Evolutionary conservation across 1,140 invertebrate genomes (phyloP).

Genomic region (Ruditapes philippinarum): DNA sequence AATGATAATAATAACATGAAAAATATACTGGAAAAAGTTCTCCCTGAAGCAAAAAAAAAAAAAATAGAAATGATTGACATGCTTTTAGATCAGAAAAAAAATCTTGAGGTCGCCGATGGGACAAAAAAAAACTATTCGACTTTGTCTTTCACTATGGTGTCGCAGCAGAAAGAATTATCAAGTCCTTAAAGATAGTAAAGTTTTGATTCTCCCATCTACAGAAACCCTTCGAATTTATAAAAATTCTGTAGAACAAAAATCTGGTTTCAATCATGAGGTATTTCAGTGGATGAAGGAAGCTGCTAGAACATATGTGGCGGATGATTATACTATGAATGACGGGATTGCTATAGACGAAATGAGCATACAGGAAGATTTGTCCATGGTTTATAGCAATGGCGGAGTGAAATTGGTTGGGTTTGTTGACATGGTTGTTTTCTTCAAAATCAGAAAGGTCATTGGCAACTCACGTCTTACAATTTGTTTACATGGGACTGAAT

Average conservation of each 20-base stretch:
- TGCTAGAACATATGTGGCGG: not conserved
- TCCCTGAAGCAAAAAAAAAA: too few relatives aligned
- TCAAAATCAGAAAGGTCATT: not conserved
- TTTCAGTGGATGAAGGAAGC: not conserved
- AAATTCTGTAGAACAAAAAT: not conserved
- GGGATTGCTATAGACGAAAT: conserved; percentile 18
- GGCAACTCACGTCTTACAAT: conserved; percentile 38
- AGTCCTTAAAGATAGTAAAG: too few relatives aligned
- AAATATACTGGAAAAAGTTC: too few relatives aligned
- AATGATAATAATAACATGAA: too few relatives aligned
- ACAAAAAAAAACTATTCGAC: too few relatives aligned
- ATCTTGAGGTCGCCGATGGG: too few relatives aligned
- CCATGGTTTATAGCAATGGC: not conserved
- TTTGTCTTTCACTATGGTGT: too few relatives aligned
- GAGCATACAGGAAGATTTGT: conserved; percentile 9
- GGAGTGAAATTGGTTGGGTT: not conserved
- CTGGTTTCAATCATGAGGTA: not conserved
- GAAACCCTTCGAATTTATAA: not conserved
- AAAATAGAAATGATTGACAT: too few relatives aligned
- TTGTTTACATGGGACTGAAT: conserved; percentile 49
- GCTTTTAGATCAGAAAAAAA: too few relatives aligned
- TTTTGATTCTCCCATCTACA: too few relatives aligned
- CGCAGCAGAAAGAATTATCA: too few relatives aligned
- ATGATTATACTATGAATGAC: not conserved
- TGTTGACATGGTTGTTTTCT: not conserved